These are phyloP conservation scores for Platysternon megacephalum DNA, from an alignment of 2,113 vertebrate species.

Conservation along the genomic window DNA sequence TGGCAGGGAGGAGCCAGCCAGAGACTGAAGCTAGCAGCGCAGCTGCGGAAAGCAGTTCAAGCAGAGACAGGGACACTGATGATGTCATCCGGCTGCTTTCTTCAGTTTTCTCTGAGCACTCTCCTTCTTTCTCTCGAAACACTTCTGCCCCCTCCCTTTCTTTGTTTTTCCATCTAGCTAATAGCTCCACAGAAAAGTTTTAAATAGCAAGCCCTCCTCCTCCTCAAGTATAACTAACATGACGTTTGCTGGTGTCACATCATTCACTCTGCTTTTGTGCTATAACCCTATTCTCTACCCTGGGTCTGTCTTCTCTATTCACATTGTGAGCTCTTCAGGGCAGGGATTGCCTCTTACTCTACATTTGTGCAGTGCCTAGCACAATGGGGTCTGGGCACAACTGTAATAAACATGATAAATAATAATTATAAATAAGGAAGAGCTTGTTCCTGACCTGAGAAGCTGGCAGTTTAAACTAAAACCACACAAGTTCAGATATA, in stretches of 20 bases:
- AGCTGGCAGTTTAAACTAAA: neutral
- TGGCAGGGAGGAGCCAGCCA: neutral
- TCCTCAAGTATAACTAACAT: neutral
- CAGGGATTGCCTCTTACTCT: neutral
- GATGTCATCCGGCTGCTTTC: neutral
- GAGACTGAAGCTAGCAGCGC: neutral
- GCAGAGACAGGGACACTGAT: neutral
- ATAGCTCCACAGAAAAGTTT: neutral
- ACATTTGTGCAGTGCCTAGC: neutral
- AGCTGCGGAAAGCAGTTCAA: neutral
- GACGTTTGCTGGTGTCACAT: neutral
- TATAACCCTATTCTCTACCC: neutral
- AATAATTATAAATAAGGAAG: neutral
- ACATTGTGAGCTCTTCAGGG: neutral
- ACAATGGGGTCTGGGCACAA: rapidly evolving
- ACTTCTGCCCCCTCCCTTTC: neutral
- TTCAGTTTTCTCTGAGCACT: neutral
- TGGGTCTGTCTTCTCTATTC: neutral
- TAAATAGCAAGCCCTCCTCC: neutral
- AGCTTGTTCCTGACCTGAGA: neutral
- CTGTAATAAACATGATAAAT: neutral
- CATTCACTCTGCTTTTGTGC: neutral
- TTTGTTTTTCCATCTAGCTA: neutral
- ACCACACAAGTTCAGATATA: rapidly evolving
- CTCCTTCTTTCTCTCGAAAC: neutral